These are phyloP conservation scores for Agonopterix alstromeriana DNA, from an alignment of 2,888 invertebrate species.

Conservation along the genomic window DNA sequence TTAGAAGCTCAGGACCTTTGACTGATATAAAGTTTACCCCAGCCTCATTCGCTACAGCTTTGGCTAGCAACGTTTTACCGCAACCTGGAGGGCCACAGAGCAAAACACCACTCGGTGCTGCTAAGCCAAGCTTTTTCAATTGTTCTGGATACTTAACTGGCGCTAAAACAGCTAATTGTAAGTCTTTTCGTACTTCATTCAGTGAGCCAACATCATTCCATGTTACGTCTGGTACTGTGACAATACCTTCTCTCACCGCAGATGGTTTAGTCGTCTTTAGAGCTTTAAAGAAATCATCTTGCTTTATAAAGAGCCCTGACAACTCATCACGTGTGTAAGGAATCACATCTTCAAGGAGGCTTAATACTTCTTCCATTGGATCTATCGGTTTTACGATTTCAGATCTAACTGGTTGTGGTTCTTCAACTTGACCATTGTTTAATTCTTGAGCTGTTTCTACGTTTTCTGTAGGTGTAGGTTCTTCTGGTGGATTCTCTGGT, in stretches of 20 bases:
- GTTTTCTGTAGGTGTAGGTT: slow-evolving; percentile 25
- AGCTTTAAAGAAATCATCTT: slow-evolving; percentile 87
- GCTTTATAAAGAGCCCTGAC: slow-evolving; percentile 79
- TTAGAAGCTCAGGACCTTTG: slow-evolving; percentile 97
- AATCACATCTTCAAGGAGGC: slow-evolving; percentile 80
- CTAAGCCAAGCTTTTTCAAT: slow-evolving; percentile 86
- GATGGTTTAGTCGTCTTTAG: slow-evolving; percentile 92
- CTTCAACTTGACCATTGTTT: slow-evolving; percentile 18
- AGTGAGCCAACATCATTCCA: slow-evolving; percentile 98
- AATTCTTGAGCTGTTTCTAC: slow-evolving; percentile 20
- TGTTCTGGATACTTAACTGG: slow-evolving; percentile 92
- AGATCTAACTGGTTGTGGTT: slow-evolving; percentile 10
- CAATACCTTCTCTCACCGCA: slow-evolving; percentile 97
- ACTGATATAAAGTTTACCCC: slow-evolving; percentile 99
- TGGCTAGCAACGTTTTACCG: slow-evolving; percentile 97
- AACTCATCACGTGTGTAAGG: slow-evolving; percentile 80
- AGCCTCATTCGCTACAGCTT: slow-evolving; percentile 99
- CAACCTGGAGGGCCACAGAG: slow-evolving; percentile 98
- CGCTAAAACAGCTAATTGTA: slow-evolving; percentile 93
- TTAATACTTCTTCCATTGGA: slow-evolving; percentile 72
- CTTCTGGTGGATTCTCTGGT: slow-evolving; percentile 19
- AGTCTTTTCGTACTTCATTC: slow-evolving; percentile 89
- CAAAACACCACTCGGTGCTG: slow-evolving; percentile 91
- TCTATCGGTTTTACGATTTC: slow-evolving; percentile 26
- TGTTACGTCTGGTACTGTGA: slow-evolving; percentile 96